Base-by-base conservation (phyloP, 2,113 vertebrate genomes). In the Scalopus aquaticus region DNA sequence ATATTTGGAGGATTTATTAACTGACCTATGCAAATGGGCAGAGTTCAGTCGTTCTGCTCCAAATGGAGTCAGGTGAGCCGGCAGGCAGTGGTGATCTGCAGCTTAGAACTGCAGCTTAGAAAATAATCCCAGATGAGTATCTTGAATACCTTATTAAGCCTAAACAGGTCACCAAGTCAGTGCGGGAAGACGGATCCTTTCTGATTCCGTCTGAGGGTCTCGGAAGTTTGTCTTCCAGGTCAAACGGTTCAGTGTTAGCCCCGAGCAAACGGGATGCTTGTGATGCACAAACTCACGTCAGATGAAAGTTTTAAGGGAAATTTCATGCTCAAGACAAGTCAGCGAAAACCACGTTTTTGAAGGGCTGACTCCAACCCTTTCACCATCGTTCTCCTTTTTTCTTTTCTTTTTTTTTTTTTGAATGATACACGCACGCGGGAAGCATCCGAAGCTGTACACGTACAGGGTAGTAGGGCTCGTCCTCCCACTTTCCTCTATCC, bases 1-100 rank as follows among this genome's bases (percentile, higher is more conserved):
- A 93, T 82, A 88, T 94, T 46, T 95, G 73, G n/a, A 74, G 42
- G 4, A 73, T 46, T 90, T 84, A 88, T 73, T 80, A 94, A 76
- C 20, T 94, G 79, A 80, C n/a, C 35, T 60, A 24, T 91, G 35
- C 51, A 78, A 90, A 81, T 49, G 32, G 42, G 24, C 1, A 58
- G 17, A 78, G 8, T 78, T 93, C 30, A 79, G 51, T n/a, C 54
- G 35, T 67, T 80, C 11, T 80, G 42, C 22, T 81, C 89, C 91
- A 85, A 51, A 91, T 35, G 64, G n/a, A 87, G 72, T 37, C 39
- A 90, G 7, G 9, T 26, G 70, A 60, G 7, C n/a, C 32, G 69
- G 11, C 3, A 95, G 64, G 56, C 84, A 92, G 78, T 44, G 8
- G 28, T 81, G 35, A 82, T 54, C 58, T 77, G 46, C n/a, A n/a